phyloP scores from a whole-genome alignment of 2,113 vertebrate species.

The Pseudonaja textilis region DNA sequence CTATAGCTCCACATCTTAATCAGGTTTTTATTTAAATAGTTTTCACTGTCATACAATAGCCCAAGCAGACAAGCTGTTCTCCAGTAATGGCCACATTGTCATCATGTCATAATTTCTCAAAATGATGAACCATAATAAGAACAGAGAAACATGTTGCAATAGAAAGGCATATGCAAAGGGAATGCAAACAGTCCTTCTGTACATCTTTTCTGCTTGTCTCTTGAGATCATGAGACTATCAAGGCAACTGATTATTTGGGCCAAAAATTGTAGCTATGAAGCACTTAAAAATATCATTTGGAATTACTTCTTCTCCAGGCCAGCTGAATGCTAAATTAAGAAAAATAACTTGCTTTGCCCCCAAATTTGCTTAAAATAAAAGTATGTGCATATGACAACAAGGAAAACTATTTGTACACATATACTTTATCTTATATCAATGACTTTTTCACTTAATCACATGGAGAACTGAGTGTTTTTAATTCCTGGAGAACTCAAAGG shows the following conservation, averaged over 20 bases:
- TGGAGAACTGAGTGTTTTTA: neutral
- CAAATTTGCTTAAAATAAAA: neutral
- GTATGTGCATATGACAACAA: neutral
- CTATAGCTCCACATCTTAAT: constrained; percentile 50
- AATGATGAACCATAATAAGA: constrained; percentile 21
- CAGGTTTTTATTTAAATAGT: constrained; percentile 67
- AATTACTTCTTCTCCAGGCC: neutral
- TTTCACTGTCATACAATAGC: constrained; percentile 50
- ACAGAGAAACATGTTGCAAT: constrained; percentile 19
- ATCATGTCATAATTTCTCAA: constrained; percentile 42
- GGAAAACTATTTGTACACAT: neutral
- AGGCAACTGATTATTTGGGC: constrained; percentile 10
- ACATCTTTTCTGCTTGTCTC: constrained; percentile 19
- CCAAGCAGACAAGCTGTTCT: constrained; percentile 52
- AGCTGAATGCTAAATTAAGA: constrained; percentile 22
- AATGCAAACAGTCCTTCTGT: constrained; percentile 21
- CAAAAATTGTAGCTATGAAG: constrained; percentile 17
- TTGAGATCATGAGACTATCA: constrained; percentile 14
- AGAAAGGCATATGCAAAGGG: constrained; percentile 27
- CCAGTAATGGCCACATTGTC: constrained; percentile 19
- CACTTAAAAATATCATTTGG: constrained; percentile 25
- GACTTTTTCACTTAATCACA: neutral
- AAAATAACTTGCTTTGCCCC: neutral
- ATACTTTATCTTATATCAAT: neutral
- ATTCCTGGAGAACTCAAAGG: neutral